Base-by-base conservation (phyloP, 2,797 vertebrate species). In the Potorous gilbertii region DNA sequence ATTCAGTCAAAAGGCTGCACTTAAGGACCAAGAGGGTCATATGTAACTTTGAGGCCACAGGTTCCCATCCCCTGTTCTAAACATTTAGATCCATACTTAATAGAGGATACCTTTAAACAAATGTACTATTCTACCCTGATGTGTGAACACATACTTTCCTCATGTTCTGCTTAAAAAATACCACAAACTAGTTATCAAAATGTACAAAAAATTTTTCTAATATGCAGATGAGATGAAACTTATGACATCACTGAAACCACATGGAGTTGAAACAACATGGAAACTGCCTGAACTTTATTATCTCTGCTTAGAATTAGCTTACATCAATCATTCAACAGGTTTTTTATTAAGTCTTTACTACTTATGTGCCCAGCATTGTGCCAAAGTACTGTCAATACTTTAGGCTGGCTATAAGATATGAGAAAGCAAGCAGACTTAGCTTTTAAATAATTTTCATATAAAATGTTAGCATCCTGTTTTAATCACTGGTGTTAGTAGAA, bases 391-490 rank as follows among this genome's bases (percentile, higher is more conserved):
- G 54, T 55, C 10, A 59, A 14, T 28, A 93, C 90, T 14, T 96
- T 54, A 13, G 54, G 91, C 28, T 94, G 59, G 46, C 54, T 91
- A 56, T 10, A 95, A 92, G 46, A 93, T 94, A 91, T 28, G 11
- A 92, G 95, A 92, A 92, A 50, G 55, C 74, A 1, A 92, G 10
- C 29, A 18, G 40, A 55, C 12, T 21, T 3, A 4, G 40, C 10
- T 14, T 18, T 90, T 52, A 50, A 66, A 90, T 59, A 62, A 66
- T 55, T 93, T 54, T 46, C 91, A 46, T 16, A 91, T 56, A 94
- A 55, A 93, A 95, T 81, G 55, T 0, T 59, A 90, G 95, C 54
- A 96, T 81, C 90, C 90, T 56, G 29, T 87, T 96, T 90, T 74
- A 74, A 57, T 55, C 93, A 34, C 87, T 55, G 46, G 90, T 29